phyloP scores from a whole-genome alignment of 2,797 vertebrate species.

The Brachymystax lenok region DNA sequence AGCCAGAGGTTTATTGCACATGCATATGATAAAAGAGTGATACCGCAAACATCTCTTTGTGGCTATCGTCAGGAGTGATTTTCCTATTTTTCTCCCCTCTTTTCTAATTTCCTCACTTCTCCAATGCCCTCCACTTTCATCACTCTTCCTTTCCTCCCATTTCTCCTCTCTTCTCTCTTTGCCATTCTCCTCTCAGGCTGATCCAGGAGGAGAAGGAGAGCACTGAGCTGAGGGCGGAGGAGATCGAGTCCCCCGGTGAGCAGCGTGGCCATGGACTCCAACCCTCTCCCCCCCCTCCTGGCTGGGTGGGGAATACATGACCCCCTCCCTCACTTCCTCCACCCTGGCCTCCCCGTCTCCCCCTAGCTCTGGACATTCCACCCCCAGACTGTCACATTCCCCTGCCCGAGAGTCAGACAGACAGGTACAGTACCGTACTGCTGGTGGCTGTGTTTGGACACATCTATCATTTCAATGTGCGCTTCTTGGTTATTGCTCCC shows the following conservation, averaged over 20 bases:
- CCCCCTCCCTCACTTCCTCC: constrained; percentile 88
- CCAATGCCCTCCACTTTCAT: too few relatives aligned
- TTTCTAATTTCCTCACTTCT: not conserved
- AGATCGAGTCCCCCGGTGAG: constrained; percentile 89
- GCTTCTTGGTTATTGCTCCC: not conserved
- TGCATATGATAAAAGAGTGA: not conserved
- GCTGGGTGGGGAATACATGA: constrained; percentile 79
- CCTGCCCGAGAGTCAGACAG: constrained; percentile 85
- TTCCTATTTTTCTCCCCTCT: not conserved
- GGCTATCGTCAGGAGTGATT: not conserved
- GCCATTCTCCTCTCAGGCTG: constrained; percentile 67
- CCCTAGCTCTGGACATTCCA: constrained; percentile 90
- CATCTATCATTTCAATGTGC: too few relatives aligned
- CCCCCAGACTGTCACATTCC: constrained; percentile 85
- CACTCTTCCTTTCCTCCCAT: not conserved
- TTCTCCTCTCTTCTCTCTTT: not conserved
- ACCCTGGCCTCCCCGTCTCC: constrained; percentile 89
- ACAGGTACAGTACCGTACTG: constrained; percentile 63
- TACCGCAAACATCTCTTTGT: not conserved
- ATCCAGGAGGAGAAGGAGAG: constrained; percentile 94
- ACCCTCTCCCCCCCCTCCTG: constrained; percentile 74
- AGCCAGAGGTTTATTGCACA: not conserved
- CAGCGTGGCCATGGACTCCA: constrained; percentile 82
- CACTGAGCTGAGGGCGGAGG: constrained; percentile 88
- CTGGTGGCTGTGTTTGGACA: too few relatives aligned